Percentiles rank a stretch among this genome's conserved stretches.
These are phyloP conservation scores for Cuniculus paca DNA, from an alignment of 2,797 vertebrate genomes.

Conservation along the genomic window DNA sequence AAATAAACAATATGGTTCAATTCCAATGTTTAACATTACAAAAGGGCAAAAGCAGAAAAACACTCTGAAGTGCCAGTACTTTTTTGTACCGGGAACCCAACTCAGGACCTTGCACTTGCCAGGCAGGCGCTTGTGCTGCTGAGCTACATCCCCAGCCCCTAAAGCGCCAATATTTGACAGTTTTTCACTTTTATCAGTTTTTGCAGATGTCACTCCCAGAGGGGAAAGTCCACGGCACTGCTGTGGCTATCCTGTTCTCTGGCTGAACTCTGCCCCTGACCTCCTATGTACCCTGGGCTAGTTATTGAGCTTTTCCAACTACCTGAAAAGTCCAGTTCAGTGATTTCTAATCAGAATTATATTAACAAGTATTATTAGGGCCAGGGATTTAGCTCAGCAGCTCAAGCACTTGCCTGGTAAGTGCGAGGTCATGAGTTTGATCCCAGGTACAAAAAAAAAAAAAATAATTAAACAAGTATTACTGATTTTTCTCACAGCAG, in stretches of 20 bases:
- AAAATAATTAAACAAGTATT: neutral
- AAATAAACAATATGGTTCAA: neutral
- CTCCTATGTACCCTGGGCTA: neutral
- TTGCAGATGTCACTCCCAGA: neutral
- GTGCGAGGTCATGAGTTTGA: too few species aligned
- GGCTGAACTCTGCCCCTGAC: neutral
- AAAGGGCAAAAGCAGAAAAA: neutral
- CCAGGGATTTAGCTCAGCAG: too few species aligned
- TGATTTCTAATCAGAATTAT: conserved; percentile 43
- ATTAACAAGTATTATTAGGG: neutral
- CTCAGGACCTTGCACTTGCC: too few species aligned
- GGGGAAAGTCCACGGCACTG: neutral
- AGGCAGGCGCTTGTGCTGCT: too few species aligned
- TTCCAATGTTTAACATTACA: neutral
- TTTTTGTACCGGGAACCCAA: neutral
- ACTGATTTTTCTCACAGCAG: neutral
- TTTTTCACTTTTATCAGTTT: conserved; percentile 16
- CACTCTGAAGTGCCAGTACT: neutral
- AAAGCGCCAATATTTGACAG: neutral
- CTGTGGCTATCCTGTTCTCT: neutral
- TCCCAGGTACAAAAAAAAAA: too few species aligned
- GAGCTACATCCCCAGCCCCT: too few species aligned
- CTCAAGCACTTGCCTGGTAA: too few species aligned
- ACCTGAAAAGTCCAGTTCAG: neutral
- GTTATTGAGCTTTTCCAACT: neutral